phyloP scores from a whole-genome alignment of 2,113 vertebrate genomes.

The Hemiprocne comata region DNA sequence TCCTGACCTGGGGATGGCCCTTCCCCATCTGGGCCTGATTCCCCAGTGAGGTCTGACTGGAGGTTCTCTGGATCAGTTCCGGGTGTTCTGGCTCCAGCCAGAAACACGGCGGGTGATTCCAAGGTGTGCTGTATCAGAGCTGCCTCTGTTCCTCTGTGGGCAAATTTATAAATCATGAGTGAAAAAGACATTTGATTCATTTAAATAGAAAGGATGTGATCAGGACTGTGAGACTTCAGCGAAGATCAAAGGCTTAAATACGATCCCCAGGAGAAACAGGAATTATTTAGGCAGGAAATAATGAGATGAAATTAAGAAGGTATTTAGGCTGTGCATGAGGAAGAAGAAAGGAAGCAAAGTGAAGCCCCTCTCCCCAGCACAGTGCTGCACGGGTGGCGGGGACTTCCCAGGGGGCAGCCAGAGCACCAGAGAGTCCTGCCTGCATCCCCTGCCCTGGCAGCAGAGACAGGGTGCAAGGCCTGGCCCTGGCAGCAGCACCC shows the following conservation, averaged over 20 bases:
- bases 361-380: neutral
- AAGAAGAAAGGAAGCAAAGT: neutral
- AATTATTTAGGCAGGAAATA: constrained; percentile 65
- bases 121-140: accelerated
- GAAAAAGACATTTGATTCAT: constrained; percentile 43
- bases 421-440: neutral
- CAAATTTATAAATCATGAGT: constrained; percentile 21
- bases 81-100: neutral
- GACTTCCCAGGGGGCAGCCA: neutral
- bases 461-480: neutral
- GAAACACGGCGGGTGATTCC: neutral
- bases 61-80: neutral
- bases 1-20: constrained; percentile 39
- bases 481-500: neutral
- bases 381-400: accelerated
- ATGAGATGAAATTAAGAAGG: constrained; percentile 63
- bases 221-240: constrained; percentile 44
- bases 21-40: neutral
- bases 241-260: constrained; percentile 68
- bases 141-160: neutral
- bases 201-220: constrained; percentile 33
- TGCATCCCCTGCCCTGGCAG: neutral
- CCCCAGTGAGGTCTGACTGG: accelerated
- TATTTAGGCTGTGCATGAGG: neutral
- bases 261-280: neutral